phyloP scores from a whole-genome alignment of 2,797 vertebrate species.

The Argyrosomus regius region DNA sequence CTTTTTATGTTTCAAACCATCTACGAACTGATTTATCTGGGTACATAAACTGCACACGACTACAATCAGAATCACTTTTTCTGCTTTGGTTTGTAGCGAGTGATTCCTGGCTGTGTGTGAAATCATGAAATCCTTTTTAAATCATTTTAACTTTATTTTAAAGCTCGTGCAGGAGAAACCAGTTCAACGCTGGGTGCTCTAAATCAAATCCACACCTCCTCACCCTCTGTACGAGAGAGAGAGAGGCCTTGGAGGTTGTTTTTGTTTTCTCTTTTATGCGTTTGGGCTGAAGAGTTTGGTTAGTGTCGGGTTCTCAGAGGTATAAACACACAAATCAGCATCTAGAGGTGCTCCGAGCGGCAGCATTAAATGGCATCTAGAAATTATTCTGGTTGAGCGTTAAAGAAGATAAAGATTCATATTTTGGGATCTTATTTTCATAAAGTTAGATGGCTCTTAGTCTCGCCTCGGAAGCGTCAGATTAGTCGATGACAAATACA shows the following conservation, averaged over 20 bases:
- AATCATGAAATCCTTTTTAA: background rate
- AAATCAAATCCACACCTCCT: conserved; percentile 45
- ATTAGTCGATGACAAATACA: conserved; percentile 64
- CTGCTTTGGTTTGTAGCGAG: background rate
- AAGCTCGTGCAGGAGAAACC: conserved; percentile 17
- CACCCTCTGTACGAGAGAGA: conserved; percentile 37
- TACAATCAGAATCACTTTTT: conserved; percentile 51
- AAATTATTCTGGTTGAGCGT: conserved; percentile 57
- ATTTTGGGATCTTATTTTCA: conserved; percentile 73
- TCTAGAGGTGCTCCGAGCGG: conserved; percentile 27
- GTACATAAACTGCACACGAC: conserved; percentile 26
- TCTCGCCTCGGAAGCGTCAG: conserved; percentile 53
- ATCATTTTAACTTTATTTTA: conserved; percentile 39
- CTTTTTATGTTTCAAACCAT: conserved; percentile 18
- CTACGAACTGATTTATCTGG: conserved; percentile 8
- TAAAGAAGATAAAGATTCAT: conserved; percentile 54
- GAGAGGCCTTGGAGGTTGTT: conserved; percentile 21
- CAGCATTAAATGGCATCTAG: conserved; percentile 69
- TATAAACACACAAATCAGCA: conserved; percentile 49
- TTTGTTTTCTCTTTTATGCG: background rate
- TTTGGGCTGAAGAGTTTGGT: conserved; percentile 11
- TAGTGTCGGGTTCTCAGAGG: conserved; percentile 39
- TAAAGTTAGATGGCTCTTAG: conserved; percentile 62
- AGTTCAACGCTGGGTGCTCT: conserved; percentile 57
- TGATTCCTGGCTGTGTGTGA: conserved; percentile 12